Conservation (phyloP, 2,797 vertebrate genomes). For the Falco rusticolus region DNA sequence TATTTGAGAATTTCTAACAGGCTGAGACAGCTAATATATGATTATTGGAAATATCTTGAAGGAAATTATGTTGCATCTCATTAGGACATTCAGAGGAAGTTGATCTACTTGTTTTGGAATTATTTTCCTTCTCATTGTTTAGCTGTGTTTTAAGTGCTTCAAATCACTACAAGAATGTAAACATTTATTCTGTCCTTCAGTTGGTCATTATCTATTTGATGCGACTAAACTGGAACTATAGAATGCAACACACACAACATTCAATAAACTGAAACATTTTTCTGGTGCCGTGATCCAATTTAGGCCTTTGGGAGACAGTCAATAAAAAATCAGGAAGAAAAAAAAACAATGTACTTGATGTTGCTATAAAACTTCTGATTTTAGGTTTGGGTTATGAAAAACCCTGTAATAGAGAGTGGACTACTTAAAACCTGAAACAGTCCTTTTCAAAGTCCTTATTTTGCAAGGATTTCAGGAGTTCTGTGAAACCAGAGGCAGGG, state of each 20-base stretch:
- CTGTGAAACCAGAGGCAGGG: background rate
- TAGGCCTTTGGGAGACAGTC: background rate
- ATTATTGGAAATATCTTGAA: background rate
- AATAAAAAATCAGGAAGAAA: background rate
- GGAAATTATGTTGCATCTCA: background rate
- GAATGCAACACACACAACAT: background rate
- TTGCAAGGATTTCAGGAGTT: background rate
- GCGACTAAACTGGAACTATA: background rate
- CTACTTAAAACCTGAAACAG: background rate
- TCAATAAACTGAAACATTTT: background rate
- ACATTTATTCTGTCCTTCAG: background rate
- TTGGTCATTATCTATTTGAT: background rate
- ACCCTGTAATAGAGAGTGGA: background rate
- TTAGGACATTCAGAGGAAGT: background rate
- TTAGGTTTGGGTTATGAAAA: background rate
- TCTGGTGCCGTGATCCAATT: background rate
- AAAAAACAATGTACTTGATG: background rate
- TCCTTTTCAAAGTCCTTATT: background rate
- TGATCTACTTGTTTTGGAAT: background rate
- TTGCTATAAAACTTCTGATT: background rate
- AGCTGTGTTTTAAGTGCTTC: background rate
- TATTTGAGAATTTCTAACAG: background rate
- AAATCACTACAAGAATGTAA: background rate
- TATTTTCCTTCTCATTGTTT: background rate
- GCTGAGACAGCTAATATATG: background rate